Percentiles rank a stretch among this genome's conserved stretches.
Conservation (phyloP, 2,113 vertebrate species). For the Xenopus tropicalis region DNA sequence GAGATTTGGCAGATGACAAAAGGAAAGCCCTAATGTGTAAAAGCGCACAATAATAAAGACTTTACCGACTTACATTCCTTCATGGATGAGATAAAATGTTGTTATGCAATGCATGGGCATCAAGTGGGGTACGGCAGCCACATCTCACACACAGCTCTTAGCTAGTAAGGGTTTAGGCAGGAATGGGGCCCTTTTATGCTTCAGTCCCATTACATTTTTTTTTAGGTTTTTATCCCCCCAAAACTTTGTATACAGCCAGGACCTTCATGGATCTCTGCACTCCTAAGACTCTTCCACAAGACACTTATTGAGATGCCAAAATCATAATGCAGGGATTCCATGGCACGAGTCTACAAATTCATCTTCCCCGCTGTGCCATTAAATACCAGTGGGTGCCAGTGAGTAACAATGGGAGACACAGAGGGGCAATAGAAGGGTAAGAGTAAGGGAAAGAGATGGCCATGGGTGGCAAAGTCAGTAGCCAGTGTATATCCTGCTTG, state of each 20-base stretch:
- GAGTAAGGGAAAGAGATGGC: too few relatives aligned
- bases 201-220: too few relatives aligned
- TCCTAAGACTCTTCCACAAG: too few relatives aligned
- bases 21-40: slow-evolving; percentile 62
- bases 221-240: neutral
- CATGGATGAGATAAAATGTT: slow-evolving; percentile 59
- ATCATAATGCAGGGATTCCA: neutral
- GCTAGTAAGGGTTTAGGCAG: slow-evolving; percentile 43
- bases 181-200: slow-evolving; percentile 53
- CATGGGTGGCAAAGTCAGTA: too few relatives aligned
- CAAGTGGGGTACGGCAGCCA: slow-evolving; percentile 52
- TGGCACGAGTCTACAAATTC: too few relatives aligned
- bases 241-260: neutral
- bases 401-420: too few relatives aligned
- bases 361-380: too few relatives aligned
- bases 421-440: too few relatives aligned
- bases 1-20: slow-evolving; percentile 58
- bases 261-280: neutral
- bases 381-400: too few relatives aligned
- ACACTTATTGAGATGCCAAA: too few relatives aligned
- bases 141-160: slow-evolving; percentile 55
- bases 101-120: slow-evolving; percentile 52
- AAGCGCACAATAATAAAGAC: slow-evolving; percentile 61
- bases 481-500: too few relatives aligned
- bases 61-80: slow-evolving; percentile 60